Evolutionary conservation across 2,797 vertebrate genomes (phyloP), one percentile per base, ranked within the genome.

Genomic region (Peromyscus nudipes): DNA sequence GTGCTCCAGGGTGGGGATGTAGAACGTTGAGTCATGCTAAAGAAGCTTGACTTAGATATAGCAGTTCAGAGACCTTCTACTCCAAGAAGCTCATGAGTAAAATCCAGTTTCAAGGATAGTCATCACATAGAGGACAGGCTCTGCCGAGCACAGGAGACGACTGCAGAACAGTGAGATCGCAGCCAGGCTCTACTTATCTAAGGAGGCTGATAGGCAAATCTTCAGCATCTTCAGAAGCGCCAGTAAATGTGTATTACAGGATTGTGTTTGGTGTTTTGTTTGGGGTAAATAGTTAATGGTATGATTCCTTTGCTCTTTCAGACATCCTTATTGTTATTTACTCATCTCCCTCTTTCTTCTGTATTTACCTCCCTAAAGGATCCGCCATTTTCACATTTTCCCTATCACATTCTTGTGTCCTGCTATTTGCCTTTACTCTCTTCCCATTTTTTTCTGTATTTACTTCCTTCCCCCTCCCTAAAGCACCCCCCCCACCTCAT

Each of bases 161-260:
- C 64, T 83, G 88, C 67, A 10, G 43, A 46, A 46, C 52, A 87
- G 69, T 84, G 83, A 83, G 67, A 89, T 87, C 64, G 9, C 25
- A 80, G 14, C 67, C 76, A 89, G 37, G n/a, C 64, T 86, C 16
- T 55, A 86, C 64, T 85, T 69, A 76, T 11, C 88, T 90, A 40
- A 95, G 62, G 60, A 91, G 40, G 14, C 40, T 94, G 83, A 43
- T 75, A 91, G 13, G 11, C 46, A 96, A 91, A 65, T 93, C 96
- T 40, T 93, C 57, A 57, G 4, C 87, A 89, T 83, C 69, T 95
- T 93, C 60, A 62, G 31, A 89, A 77, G 77, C 60, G 5, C 43
- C 21, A 87, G 7, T 73, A 88, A 91, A 75, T 65, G 17, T 65
- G 40, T 31, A 19, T 34, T 46, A 0, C 31, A 25, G 34, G 43